Percentiles rank a stretch among this genome's conserved stretches.
These are phyloP conservation scores for Chromobotia macracanthus DNA, from an alignment of 2,797 vertebrate species.

Conservation along the genomic window DNA sequence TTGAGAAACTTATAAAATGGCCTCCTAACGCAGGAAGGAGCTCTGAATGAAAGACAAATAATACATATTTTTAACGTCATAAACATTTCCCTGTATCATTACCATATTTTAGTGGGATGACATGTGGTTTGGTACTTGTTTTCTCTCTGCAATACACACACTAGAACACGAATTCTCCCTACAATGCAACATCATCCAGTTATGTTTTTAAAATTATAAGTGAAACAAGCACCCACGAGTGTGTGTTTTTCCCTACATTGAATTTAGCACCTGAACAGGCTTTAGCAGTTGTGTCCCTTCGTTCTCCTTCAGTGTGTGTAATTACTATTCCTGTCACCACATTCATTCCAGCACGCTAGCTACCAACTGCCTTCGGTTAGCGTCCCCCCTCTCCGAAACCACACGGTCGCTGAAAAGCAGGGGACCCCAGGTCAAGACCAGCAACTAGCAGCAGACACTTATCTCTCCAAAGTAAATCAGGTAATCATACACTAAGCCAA, in stretches of 20 bases:
- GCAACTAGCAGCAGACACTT: slow-evolving; percentile 57
- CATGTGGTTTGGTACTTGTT: slow-evolving; percentile 70
- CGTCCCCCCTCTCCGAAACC: slow-evolving; percentile 57
- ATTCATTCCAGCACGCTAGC: slow-evolving; percentile 73
- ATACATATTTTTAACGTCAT: slow-evolving; percentile 76
- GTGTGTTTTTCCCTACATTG: slow-evolving; percentile 64
- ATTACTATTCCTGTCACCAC: slow-evolving; percentile 75
- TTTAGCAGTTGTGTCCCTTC: slow-evolving; percentile 70
- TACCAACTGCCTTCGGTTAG: slow-evolving; percentile 77
- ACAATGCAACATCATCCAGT: slow-evolving; percentile 11
- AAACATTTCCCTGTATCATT: slow-evolving; percentile 79
- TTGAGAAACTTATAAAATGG: slow-evolving; percentile 73
- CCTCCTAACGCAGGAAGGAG: slow-evolving; percentile 66
- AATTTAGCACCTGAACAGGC: slow-evolving; percentile 69
- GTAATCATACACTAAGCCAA: slow-evolving; percentile 68
- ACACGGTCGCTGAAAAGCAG: slow-evolving; percentile 65
- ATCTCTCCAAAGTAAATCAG: slow-evolving; percentile 67
- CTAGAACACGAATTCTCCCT: slow-evolving; percentile 18
- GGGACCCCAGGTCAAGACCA: slow-evolving; percentile 57
- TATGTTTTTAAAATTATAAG: slow-evolving; percentile 28
- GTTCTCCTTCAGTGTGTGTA: slow-evolving; percentile 71
- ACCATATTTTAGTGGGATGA: slow-evolving; percentile 71
- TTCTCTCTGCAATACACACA: slow-evolving; percentile 61
- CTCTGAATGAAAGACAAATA: slow-evolving; percentile 71
- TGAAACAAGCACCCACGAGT: slow-evolving; percentile 60